Percentiles rank a stretch among this genome's conserved stretches.
phyloP scores from a whole-genome alignment of 2,888 invertebrate genomes.

The Sinelater perroti region DNA sequence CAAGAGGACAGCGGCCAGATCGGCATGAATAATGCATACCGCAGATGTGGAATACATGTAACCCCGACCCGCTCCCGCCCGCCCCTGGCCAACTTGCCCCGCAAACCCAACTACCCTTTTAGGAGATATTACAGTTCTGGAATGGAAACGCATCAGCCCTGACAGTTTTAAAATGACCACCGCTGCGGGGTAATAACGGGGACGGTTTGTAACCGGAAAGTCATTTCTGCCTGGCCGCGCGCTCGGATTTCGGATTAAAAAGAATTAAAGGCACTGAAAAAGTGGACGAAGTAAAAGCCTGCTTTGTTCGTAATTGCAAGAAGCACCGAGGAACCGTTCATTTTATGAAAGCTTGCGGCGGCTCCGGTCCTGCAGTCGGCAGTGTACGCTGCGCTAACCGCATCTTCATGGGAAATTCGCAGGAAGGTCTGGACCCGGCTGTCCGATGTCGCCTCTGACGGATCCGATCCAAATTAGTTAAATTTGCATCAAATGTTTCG shows the following conservation, averaged over 20 bases:
- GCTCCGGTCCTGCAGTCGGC: background rate
- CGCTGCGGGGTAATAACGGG: no score
- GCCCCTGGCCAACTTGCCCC: conserved; percentile 45
- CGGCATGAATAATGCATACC: conserved; percentile 63
- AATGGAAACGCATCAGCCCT: conserved; percentile 14
- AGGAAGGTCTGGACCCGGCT: conserved; percentile 42
- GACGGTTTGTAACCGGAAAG: no score
- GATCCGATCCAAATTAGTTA: conserved; percentile 54
- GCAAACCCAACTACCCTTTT: conserved; percentile 39
- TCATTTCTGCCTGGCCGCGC: no score
- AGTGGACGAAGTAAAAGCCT: no score
- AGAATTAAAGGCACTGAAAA: no score
- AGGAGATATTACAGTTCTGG: conserved; percentile 34
- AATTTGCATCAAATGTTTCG: conserved; percentile 55
- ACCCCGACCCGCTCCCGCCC: conserved; percentile 44
- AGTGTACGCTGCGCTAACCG: conserved; percentile 21
- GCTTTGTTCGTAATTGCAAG: no score
- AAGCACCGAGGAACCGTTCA: no score
- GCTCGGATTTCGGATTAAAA: no score
- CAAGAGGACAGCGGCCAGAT: conserved; percentile 59
- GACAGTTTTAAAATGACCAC: conserved; percentile 14
- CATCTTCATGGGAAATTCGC: conserved; percentile 31
- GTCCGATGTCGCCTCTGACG: conserved; percentile 50
- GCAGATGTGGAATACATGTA: conserved; percentile 63
- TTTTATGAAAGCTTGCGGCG: no score